Percentiles rank a stretch among this genome's conserved stretches.
These are phyloP conservation scores for Chiloscyllium punctatum DNA, from an alignment of 2,797 vertebrate genomes.

Conservation along the genomic window DNA sequence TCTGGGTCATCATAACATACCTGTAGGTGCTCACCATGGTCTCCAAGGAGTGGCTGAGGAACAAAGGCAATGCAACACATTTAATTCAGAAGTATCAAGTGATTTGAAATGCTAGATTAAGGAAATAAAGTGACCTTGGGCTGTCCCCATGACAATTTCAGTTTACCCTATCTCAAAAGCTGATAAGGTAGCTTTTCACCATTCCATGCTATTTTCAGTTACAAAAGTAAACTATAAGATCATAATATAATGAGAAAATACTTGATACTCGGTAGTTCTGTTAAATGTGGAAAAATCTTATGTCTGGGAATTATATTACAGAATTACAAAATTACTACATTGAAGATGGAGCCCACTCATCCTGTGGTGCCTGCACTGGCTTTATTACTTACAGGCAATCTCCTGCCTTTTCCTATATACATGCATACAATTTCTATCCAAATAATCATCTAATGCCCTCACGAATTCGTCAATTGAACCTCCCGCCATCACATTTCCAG, in stretches of 20 bases:
- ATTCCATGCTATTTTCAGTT: background rate
- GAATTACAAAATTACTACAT: too few species aligned
- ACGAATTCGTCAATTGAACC: too few species aligned
- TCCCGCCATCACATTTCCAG: too few species aligned
- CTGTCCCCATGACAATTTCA: background rate
- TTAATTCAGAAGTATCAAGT: background rate
- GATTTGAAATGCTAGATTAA: background rate
- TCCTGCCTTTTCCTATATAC: too few species aligned
- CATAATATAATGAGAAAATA: background rate
- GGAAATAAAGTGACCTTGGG: background rate
- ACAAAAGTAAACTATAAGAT: background rate
- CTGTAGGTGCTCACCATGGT: too few species aligned
- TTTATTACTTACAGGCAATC: too few species aligned
- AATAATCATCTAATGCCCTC: too few species aligned
- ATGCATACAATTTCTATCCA: too few species aligned
- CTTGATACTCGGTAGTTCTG: background rate
- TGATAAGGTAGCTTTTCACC: background rate
- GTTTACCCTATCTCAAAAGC: background rate
- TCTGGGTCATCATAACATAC: too few species aligned
- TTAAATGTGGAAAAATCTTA: background rate
- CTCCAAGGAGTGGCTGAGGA: background rate
- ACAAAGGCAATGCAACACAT: background rate
- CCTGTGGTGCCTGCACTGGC: too few species aligned
- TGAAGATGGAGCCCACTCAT: too few species aligned
- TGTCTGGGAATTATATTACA: background rate